Evolutionary conservation across 2,113 vertebrate genomes (phyloP).

Genomic region (Podarcis raffonei): DNA sequence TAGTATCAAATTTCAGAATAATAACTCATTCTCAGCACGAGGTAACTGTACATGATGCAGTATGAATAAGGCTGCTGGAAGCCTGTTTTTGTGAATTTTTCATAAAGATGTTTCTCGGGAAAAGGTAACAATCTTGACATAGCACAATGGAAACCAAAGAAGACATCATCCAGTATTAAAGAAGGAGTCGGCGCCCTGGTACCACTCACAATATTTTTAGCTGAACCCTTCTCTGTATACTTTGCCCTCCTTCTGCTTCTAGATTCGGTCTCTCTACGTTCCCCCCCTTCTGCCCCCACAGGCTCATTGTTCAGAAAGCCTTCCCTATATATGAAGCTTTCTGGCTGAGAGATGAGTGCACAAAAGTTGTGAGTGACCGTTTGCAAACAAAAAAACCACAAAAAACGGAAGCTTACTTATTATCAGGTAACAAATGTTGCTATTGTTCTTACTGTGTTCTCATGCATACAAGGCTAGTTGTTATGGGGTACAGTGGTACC

Average conservation of each 20-base stretch:
- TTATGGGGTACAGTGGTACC: too few relatives aligned
- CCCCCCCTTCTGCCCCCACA: too few relatives aligned
- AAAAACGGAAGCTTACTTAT: too few relatives aligned
- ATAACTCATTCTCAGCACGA: neutral
- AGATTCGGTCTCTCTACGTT: neutral
- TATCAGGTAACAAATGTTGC: neutral
- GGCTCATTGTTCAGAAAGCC: neutral
- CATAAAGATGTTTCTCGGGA: neutral
- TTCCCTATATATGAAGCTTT: neutral
- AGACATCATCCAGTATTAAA: neutral
- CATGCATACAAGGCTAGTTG: too few relatives aligned
- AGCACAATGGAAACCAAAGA: neutral
- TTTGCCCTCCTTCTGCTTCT: neutral
- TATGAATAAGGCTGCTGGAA: neutral
- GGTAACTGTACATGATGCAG: neutral
- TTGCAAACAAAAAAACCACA: too few relatives aligned
- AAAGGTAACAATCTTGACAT: neutral
- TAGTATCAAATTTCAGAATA: neutral
- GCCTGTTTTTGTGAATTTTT: neutral
- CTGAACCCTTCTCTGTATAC: fast-evolving
- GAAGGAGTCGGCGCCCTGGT: neutral
- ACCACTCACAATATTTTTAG: neutral
- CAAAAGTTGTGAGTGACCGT: neutral
- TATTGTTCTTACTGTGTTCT: too few relatives aligned
- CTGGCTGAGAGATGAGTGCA: neutral